Evolutionary conservation across 2,888 invertebrate species (phyloP), one percentile per base, ranked within the genome.

Genomic region (Cristatella mucedo): DNA sequence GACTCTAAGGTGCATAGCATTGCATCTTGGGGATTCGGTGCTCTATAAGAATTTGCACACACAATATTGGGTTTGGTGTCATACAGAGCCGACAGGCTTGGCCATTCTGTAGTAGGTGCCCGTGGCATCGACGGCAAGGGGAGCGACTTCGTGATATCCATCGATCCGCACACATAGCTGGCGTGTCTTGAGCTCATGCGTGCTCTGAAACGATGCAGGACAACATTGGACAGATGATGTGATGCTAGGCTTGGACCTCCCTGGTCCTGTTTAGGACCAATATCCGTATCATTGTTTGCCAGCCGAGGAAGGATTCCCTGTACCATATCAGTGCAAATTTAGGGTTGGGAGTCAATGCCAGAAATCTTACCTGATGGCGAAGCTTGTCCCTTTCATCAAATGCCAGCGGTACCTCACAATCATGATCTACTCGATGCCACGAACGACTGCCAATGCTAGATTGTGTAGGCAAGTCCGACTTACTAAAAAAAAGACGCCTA

Each of bases 41-140:
- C 16, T 40, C 11, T n/a, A n/a, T n/a, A n/a, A n/a, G n/a, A n/a
- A n/a, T n/a, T n/a, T n/a, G n/a, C n/a, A n/a, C n/a, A n/a, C n/a
- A n/a, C n/a, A n/a, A n/a, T n/a, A n/a, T n/a, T n/a, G n/a, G n/a
- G n/a, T n/a, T n/a, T n/a, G n/a, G n/a, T n/a, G n/a, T n/a, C n/a
- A n/a, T n/a, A n/a, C n/a, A n/a, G n/a, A 46, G 5, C 39, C 33
- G 32, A 65, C 61, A 15, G 66, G 59, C 18, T 55, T 48, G 2
- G 68, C 62, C 33, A 67, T 55, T 34, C 72, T 55, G 54, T 93
- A 95, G 70, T 81, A 95, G 31, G 82, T 76, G 2, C 95, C 95
- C 18, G 93, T 91, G 63, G 83, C 79, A 67, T 97, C 95, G 1
- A 97, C 83, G 6, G 87, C 83, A 13, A 97, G 81, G 1, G 93